Evolutionary conservation across 1,140 invertebrate species (phyloP).

Genomic region (Drosophila tristis): DNA sequence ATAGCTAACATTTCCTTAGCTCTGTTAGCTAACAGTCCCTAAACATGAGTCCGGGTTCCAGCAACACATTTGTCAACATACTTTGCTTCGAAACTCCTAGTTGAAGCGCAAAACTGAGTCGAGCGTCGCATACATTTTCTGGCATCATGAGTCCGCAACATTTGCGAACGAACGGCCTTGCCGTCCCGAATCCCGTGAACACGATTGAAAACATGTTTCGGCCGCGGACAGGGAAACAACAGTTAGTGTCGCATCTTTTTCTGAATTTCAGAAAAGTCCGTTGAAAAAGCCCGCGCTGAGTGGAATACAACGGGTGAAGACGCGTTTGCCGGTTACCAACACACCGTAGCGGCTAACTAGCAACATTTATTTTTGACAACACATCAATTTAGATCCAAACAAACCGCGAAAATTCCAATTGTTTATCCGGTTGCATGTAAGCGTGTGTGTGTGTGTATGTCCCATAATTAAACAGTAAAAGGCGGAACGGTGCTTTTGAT

Average conservation of each 20-base stretch:
- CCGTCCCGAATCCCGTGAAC: too few relatives aligned
- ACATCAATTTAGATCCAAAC: constrained; percentile 13
- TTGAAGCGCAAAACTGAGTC: too few relatives aligned
- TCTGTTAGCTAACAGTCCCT: too few relatives aligned
- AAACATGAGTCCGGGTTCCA: too few relatives aligned
- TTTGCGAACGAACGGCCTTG: too few relatives aligned
- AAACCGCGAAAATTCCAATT: constrained; percentile 19
- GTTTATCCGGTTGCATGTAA: constrained; percentile 29
- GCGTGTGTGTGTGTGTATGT: constrained; percentile 23
- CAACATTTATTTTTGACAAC: constrained; percentile 30
- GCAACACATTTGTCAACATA: too few relatives aligned
- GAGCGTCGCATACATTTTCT: too few relatives aligned
- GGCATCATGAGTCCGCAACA: too few relatives aligned
- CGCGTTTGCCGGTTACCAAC: constrained; percentile 28
- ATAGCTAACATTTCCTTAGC: too few relatives aligned
- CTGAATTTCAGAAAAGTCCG: constrained; percentile 21
- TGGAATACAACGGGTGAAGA: constrained; percentile 14
- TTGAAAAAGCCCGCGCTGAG: constrained; percentile 10
- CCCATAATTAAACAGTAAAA: constrained; percentile 37
- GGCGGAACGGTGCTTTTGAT: constrained; percentile 40
- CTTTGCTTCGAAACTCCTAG: too few relatives aligned
- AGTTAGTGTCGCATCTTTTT: background rate
- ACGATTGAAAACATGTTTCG: too few relatives aligned
- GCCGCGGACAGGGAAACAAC: constrained; percentile 1
- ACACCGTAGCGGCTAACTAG: constrained; percentile 25